Evolutionary conservation across 2,113 vertebrate species (phyloP).

Genomic region (Blennius ocellaris): DNA sequence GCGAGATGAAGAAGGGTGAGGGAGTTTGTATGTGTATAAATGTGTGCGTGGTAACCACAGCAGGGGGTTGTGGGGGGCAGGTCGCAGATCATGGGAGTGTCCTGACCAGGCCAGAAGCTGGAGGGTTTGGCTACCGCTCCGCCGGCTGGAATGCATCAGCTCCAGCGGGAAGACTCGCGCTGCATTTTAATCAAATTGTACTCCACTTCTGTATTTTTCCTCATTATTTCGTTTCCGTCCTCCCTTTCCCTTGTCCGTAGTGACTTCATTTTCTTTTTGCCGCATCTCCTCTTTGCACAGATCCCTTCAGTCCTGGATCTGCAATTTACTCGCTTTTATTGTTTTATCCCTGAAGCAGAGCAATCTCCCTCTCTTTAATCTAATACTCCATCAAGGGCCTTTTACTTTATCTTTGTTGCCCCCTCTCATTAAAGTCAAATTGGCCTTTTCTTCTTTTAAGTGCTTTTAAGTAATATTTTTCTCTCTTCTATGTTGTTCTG

Average conservation of each 20-base stretch:
- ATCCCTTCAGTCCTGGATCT: constrained; percentile 50
- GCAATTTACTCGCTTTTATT: constrained; percentile 52
- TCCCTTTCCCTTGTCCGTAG: constrained; percentile 49
- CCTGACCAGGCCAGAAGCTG: constrained; percentile 41
- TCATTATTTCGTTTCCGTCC: constrained; percentile 55
- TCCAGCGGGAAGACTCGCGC: constrained; percentile 53
- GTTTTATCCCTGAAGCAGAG: constrained; percentile 47
- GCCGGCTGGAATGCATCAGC: constrained; percentile 71
- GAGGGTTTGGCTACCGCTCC: constrained; percentile 60
- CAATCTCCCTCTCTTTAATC: constrained; percentile 64
- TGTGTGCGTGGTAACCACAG: constrained; percentile 42
- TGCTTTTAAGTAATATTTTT: constrained; percentile 8
- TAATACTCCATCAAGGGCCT: constrained; percentile 39
- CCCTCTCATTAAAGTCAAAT: constrained; percentile 57
- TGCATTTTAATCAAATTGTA: constrained; percentile 59
- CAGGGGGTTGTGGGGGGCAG: constrained; percentile 47
- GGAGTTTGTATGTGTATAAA: constrained; percentile 58
- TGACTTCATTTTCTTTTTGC: constrained; percentile 53
- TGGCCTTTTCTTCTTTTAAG: constrained; percentile 8
- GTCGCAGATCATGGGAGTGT: constrained; percentile 77
- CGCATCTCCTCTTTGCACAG: constrained; percentile 13
- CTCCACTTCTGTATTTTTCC: constrained; percentile 56
- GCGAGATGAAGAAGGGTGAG: constrained; percentile 65
- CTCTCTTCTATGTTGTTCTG: constrained; percentile 28
- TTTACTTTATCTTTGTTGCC: constrained; percentile 24